These are phyloP conservation scores for Onthophagus sagittarius DNA, from an alignment of 2,888 invertebrate species.

Conservation along the genomic window DNA sequence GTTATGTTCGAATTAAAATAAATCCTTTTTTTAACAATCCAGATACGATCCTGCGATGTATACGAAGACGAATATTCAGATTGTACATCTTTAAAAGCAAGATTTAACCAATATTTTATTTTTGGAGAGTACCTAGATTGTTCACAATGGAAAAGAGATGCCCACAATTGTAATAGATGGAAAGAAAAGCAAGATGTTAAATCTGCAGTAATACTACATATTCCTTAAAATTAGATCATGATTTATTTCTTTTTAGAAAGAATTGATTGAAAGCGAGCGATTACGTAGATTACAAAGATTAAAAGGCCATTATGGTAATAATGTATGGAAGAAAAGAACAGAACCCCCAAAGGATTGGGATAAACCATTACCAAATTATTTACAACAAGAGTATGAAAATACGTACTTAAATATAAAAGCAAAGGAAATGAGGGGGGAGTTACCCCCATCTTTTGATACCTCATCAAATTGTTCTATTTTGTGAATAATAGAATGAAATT, in stretches of 20 bases:
- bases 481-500: conserved; percentile 24
- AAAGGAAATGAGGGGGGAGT: conserved; percentile 55
- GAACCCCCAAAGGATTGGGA: conserved; percentile 80
- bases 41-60: conserved; percentile 76
- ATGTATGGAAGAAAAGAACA: conserved; percentile 74
- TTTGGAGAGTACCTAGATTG: conserved; percentile 72
- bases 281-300: conserved; percentile 60
- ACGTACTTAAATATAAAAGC: conserved; percentile 64
- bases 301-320: conserved; percentile 65
- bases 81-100: conserved; percentile 67
- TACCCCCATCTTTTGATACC: conserved; percentile 31
- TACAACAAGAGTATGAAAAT: conserved; percentile 63
- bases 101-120: conserved; percentile 86
- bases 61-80: conserved; percentile 81
- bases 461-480: conserved; percentile 36
- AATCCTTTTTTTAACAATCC: conserved; percentile 32
- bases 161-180: conserved; percentile 70
- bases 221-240: conserved; percentile 1
- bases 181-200: conserved; percentile 56
- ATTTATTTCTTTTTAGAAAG: conserved; percentile 49
- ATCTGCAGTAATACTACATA: conserved; percentile 58
- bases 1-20: neutral
- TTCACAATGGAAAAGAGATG: conserved; percentile 74
- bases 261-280: conserved; percentile 70
- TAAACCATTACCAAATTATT: conserved; percentile 72